phyloP scores from a whole-genome alignment of 2,888 invertebrate species.

The Polylopha cassiicola region DNA sequence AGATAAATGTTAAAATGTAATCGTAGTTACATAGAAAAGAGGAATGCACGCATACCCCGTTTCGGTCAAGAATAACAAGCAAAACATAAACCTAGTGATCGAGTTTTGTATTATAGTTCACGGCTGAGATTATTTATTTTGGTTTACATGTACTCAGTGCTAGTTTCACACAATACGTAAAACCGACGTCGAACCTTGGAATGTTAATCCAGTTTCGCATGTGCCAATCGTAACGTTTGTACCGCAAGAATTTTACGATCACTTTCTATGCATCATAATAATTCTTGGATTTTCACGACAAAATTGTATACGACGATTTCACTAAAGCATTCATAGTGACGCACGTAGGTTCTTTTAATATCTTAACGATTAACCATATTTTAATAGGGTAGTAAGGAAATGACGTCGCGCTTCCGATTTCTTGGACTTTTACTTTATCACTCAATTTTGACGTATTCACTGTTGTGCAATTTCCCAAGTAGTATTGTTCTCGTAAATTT shows the following conservation, averaged over 20 bases:
- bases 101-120: conserved; percentile 32
- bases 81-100: conserved; percentile 38
- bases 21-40: background rate
- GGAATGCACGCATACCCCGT: background rate
- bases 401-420: too few species aligned
- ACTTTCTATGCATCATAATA: conserved; percentile 15
- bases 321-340: too few species aligned
- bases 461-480: too few species aligned
- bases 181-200: conserved; percentile 16
- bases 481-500: conserved; percentile 4
- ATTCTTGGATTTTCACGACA: background rate
- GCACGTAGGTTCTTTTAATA: too few species aligned
- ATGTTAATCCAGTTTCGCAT: conserved; percentile 12
- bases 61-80: conserved; percentile 30
- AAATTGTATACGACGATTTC: too few species aligned
- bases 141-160: conserved; percentile 28
- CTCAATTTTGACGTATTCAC: too few species aligned
- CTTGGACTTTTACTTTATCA: too few species aligned
- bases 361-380: too few species aligned
- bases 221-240: conserved; percentile 17
- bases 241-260: conserved; percentile 8
- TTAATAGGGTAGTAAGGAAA: too few species aligned
- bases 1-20: background rate
- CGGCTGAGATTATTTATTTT: conserved; percentile 34
- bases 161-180: conserved; percentile 23